Evolutionary conservation across 2,113 vertebrate genomes (phyloP).

Genomic region (Gymnarchus niloticus): DNA sequence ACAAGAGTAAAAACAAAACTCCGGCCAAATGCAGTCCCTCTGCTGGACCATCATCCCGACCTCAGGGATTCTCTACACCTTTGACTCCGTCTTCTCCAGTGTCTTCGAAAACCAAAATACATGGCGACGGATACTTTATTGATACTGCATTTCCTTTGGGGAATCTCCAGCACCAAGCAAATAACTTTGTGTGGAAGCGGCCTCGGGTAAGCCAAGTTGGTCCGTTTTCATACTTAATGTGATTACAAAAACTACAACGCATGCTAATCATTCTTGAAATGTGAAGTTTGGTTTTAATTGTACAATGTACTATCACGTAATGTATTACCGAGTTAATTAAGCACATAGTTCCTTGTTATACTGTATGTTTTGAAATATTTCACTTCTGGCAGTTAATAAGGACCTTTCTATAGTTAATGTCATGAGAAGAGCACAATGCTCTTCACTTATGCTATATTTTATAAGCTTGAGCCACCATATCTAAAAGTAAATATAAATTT

Average conservation of each 20-base stretch:
- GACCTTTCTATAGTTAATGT: neutral
- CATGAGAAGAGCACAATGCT: neutral
- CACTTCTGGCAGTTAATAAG: neutral
- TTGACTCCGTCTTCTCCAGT: neutral
- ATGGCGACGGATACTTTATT: slow-evolving; percentile 52
- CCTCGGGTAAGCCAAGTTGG: slow-evolving; percentile 42
- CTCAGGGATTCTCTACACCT: neutral
- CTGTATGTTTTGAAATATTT: neutral
- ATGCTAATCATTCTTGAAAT: neutral
- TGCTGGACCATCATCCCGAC: neutral
- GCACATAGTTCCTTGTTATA: too few relatives aligned
- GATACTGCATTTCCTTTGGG: slow-evolving; percentile 50
- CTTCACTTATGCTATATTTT: neutral
- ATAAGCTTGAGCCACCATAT: neutral
- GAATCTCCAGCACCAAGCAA: neutral
- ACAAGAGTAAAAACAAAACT: neutral
- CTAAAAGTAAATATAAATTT: too few relatives aligned
- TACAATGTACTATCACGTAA: too few relatives aligned
- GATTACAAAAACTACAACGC: neutral
- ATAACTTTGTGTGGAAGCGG: slow-evolving; percentile 50
- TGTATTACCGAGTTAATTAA: too few relatives aligned
- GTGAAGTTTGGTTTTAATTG: neutral
- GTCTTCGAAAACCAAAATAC: neutral
- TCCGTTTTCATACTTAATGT: neutral
- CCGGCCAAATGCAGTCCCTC: neutral